Conservation (phyloP, 2,797 vertebrate genomes). For the Numenius phaeopus region DNA sequence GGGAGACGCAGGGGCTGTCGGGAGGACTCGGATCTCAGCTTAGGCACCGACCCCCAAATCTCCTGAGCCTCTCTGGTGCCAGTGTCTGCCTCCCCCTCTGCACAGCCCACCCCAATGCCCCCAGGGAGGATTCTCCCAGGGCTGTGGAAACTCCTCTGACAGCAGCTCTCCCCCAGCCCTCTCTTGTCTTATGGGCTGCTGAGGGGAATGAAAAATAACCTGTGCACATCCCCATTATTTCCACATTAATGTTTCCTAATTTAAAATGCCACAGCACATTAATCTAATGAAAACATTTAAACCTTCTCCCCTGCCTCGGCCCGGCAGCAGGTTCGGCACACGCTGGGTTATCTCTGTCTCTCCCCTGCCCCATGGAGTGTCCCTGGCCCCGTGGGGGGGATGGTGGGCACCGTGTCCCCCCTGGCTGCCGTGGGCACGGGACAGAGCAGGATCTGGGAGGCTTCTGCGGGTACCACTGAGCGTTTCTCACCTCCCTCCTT, state of each 20-base stretch:
- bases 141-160: background rate
- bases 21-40: background rate
- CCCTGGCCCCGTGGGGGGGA: fast-evolving
- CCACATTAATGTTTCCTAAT: conserved; percentile 18
- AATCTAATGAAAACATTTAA: conserved; percentile 17
- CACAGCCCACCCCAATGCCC: fast-evolving
- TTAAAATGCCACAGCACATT: conserved; percentile 26
- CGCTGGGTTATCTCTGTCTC: background rate
- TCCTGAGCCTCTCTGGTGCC: background rate
- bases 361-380: background rate
- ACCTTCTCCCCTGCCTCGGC: background rate
- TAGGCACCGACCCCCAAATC: background rate
- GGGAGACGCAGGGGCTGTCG: fast-evolving
- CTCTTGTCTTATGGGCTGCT: background rate
- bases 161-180: background rate
- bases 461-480: background rate
- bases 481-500: background rate
- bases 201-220: conserved; percentile 9
- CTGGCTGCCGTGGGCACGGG: fast-evolving
- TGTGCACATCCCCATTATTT: background rate
- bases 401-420: background rate
- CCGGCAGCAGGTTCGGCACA: background rate
- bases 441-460: background rate
- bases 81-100: background rate
- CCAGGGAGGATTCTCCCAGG: background rate